Evolutionary conservation across 2,113 vertebrate species (phyloP).

Genomic region (Melanotaenia duboulayi): DNA sequence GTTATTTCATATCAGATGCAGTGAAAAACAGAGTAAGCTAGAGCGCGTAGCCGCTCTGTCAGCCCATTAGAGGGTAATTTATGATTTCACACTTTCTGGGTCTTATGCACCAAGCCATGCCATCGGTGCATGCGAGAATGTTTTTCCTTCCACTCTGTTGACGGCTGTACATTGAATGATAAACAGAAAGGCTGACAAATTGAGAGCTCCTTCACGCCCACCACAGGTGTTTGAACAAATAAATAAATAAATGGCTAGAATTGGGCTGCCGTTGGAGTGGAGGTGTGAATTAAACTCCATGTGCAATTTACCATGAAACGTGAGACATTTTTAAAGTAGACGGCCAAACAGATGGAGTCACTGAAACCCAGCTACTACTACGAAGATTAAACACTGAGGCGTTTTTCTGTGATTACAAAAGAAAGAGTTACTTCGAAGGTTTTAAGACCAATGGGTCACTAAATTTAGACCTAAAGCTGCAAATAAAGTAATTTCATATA

Average conservation of each 20-base stretch:
- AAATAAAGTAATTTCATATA: conserved; percentile 36
- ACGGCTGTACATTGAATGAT: conserved; percentile 61
- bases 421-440: conserved; percentile 17
- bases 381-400: neutral
- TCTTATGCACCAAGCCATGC: conserved; percentile 25
- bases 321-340: conserved; percentile 33
- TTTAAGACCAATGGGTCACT: conserved; percentile 6
- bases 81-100: conserved; percentile 61
- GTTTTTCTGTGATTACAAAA: conserved; percentile 9
- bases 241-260: conserved; percentile 17
- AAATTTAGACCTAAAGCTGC: conserved; percentile 13
- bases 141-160: conserved; percentile 58
- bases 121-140: conserved; percentile 23
- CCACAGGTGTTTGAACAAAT: conserved; percentile 69
- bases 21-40: conserved; percentile 43
- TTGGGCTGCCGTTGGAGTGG: conserved; percentile 25
- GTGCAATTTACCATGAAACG: conserved; percentile 19
- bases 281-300: conserved; percentile 55
- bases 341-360: neutral
- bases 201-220: conserved; percentile 53
- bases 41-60: conserved; percentile 35
- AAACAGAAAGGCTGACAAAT: conserved; percentile 52
- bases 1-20: conserved; percentile 67
- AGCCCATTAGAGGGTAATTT: conserved; percentile 68
- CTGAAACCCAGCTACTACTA: neutral